Base-by-base conservation (phyloP, 2,113 vertebrate genomes). In the Muntiacus muntjak region DNA sequence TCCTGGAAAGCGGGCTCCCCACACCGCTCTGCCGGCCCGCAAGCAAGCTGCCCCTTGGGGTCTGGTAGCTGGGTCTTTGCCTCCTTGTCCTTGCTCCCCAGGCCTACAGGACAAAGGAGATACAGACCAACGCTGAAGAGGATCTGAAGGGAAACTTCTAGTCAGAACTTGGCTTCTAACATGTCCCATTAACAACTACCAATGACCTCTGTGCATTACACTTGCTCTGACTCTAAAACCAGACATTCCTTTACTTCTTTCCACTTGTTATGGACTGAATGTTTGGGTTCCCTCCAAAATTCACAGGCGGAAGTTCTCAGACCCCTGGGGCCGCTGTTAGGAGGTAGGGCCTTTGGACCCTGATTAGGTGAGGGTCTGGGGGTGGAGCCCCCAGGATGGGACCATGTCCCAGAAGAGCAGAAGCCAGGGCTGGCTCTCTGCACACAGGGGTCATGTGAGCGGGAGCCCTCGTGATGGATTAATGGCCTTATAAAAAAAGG, bases 11-110 rank as follows among this genome's bases (percentile, higher is more conserved):
- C 19, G 0, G 85, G 76, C 28, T 97, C 98, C 91, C 92, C 97
- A 91, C 97, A 97, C 62, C 96, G 87, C 95, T 97, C 97, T 7
- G 97, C 36, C 0, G 82, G 67, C 76, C 94, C n/a, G 15, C 74
- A 96, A 40, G n/a, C 60, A 57, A 97, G 95, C 0, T 57, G 36
- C 91, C 82, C 94, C 50, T 98, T 98, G 57, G 96, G 91, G 62
- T 97, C 97, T 62, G 95, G 96, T 52, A 86, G 95, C 50, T 93
- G 96, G 45, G 94, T 88, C 64, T 97, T 97, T 13, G 52, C 28
- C 60, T 97, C 98, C 86, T 98, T 97, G 25, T 97, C 97, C 91
- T 96, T 97, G 94, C n/a, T 95, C 82, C 60, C 96, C 67, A 94
- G 21, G 57, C 96, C 98, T 98, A 78, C 3, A 88, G 43, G 89